phyloP scores from a whole-genome alignment of 2,113 vertebrate genomes.

The Colossoma macropomum region DNA sequence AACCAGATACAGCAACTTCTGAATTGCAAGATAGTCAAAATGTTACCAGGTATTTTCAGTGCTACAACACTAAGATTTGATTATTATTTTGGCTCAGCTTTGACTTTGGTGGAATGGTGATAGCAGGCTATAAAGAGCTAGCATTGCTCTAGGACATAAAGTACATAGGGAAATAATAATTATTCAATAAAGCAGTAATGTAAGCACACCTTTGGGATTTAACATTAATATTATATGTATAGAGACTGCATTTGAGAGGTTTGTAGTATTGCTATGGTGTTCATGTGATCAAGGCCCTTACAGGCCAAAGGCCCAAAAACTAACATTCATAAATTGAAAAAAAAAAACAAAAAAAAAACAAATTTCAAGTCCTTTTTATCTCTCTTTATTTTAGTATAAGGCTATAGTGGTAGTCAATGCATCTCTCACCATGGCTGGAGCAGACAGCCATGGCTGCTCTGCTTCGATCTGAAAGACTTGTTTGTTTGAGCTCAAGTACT shows the following conservation, averaged over 20 bases:
- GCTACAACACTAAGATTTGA: neutral
- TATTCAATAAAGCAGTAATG: conserved; percentile 5
- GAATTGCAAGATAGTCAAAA: neutral
- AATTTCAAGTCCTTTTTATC: neutral
- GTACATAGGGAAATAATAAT: conserved; percentile 8
- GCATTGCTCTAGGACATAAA: conserved; percentile 29
- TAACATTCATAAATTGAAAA: too few species aligned
- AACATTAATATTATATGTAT: neutral
- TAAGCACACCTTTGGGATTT: conserved; percentile 21
- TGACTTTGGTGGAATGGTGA: conserved; percentile 17
- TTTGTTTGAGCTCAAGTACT: conserved; percentile 74
- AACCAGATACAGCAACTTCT: neutral
- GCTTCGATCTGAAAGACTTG: conserved; percentile 67
- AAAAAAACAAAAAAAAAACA: neutral
- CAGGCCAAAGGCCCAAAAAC: neutral
- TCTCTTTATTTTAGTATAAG: conserved; percentile 32
- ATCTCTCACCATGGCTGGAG: conserved; percentile 63
- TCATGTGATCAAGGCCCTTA: neutral
- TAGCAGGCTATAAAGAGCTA: conserved; percentile 1
- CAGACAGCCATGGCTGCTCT: conserved; percentile 63
- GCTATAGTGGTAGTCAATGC: conserved; percentile 56
- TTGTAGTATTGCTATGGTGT: neutral
- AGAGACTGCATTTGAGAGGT: conserved; percentile 3
- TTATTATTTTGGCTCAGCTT: conserved; percentile 19
- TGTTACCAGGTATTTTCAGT: conserved; percentile 16